Evolutionary conservation across 2,797 vertebrate species (phyloP).

Genomic region (Todus mexicanus): DNA sequence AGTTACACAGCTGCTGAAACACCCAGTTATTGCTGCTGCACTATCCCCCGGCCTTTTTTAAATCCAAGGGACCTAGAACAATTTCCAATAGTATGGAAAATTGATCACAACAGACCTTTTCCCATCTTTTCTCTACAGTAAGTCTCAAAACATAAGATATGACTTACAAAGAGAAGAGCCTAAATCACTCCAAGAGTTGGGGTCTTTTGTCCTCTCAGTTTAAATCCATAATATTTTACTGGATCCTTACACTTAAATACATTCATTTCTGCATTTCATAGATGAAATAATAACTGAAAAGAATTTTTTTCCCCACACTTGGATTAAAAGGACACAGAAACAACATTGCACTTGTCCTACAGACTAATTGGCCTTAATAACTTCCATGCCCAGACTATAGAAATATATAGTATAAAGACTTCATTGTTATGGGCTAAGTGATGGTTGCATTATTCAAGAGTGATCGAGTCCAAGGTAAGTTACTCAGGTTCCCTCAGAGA

Average conservation of each 20-base stretch:
- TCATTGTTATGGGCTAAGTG: background rate
- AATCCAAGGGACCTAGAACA: background rate
- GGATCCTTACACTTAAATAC: background rate
- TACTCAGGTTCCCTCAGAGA: background rate
- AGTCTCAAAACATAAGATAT: background rate
- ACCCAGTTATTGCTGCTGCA: background rate
- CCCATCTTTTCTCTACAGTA: background rate
- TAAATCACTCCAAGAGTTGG: no score
- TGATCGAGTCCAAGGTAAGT: background rate
- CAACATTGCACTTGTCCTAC: background rate
- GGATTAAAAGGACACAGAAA: background rate
- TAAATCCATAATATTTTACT: background rate
- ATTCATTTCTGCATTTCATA: background rate
- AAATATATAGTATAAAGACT: background rate
- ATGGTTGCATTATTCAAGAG: background rate
- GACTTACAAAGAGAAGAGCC: background rate
- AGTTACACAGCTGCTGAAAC: background rate
- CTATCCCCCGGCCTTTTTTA: background rate
- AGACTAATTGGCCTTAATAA: background rate
- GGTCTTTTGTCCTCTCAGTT: background rate
- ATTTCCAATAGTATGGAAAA: background rate
- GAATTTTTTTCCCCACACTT: background rate
- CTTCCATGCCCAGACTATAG: background rate
- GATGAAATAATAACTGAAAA: background rate
- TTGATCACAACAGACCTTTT: background rate